A percentile compares a stretch with the other conserved stretches of the same genome.
phyloP scores from a whole-genome alignment of 1,140 invertebrate genomes.

The Aphaenogaster ashmeadi region DNA sequence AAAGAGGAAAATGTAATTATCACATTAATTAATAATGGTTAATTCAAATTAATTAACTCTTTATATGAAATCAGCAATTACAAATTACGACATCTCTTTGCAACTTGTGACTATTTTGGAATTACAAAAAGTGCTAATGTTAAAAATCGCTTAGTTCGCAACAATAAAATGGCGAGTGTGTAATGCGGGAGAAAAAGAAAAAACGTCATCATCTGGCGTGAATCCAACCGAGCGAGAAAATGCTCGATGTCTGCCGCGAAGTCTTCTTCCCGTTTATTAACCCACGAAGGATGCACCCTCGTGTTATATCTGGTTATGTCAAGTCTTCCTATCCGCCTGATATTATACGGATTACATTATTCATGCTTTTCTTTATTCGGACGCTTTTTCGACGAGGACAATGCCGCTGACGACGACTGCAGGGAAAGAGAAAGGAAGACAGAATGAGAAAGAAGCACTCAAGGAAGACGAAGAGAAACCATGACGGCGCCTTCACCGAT shows the following conservation, averaged over 20 bases:
- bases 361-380: slow-evolving; percentile 72
- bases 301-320: slow-evolving; percentile 69
- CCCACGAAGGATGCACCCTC: slow-evolving; percentile 45
- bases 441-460: not conserved
- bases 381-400: slow-evolving; percentile 61
- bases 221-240: slow-evolving; percentile 56
- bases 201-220: slow-evolving; percentile 36
- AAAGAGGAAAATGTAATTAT: not conserved
- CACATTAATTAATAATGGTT: not conserved
- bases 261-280: slow-evolving; percentile 67
- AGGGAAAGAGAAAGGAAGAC: not conserved
- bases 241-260: slow-evolving; percentile 54
- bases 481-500: slow-evolving; percentile 69
- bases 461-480: slow-evolving; percentile 9
- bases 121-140: slow-evolving; percentile 12
- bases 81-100: not conserved
- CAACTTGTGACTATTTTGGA: not conserved
- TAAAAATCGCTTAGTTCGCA: slow-evolving; percentile 27
- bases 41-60: not conserved
- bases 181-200: slow-evolving; percentile 9
- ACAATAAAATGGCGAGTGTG: slow-evolving; percentile 30
- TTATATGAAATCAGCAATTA: not conserved
- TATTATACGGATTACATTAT: slow-evolving; percentile 77
- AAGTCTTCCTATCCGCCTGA: slow-evolving; percentile 48
- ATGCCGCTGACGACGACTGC: slow-evolving; percentile 30